These are phyloP conservation scores for Scaptomyza graminum DNA, from an alignment of 1,140 invertebrate species.

Conservation along the genomic window DNA sequence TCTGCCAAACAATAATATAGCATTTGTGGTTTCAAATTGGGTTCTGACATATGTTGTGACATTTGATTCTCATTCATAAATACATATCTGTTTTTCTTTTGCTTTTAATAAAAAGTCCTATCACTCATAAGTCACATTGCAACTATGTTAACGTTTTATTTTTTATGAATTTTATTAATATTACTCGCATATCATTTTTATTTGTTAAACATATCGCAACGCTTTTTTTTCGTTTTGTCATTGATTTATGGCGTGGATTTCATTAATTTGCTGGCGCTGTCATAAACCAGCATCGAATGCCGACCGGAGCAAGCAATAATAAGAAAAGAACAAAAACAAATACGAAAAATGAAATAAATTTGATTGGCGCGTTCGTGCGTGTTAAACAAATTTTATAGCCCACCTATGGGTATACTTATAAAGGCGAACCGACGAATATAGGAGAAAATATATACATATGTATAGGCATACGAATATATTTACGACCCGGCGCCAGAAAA, in stretches of 20 bases:
- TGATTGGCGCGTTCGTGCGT: constrained; percentile 59
- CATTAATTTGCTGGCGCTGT: constrained; percentile 78
- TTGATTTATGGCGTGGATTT: constrained; percentile 77
- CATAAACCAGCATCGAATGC: constrained; percentile 53
- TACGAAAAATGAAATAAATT: constrained; percentile 65
- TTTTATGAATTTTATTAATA: constrained; percentile 26
- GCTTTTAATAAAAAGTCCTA: too few species aligned
- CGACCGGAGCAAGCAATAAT: constrained; percentile 14
- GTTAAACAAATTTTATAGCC: constrained; percentile 58
- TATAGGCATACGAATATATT: constrained; percentile 45
- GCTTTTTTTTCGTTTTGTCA: constrained; percentile 40
- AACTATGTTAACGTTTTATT: neutral
- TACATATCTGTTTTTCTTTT: too few species aligned
- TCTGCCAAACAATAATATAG: too few species aligned
- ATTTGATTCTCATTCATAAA: neutral
- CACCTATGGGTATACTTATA: constrained; percentile 36
- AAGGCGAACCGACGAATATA: neutral
- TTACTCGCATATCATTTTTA: constrained; percentile 37
- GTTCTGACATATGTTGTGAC: too few species aligned
- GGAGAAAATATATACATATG: neutral
- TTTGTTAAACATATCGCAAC: constrained; percentile 45
- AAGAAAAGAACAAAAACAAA: constrained; percentile 29
- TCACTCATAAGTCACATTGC: neutral
- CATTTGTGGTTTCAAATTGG: too few species aligned
- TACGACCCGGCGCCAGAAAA: constrained; percentile 54